Conservation (phyloP, 2,113 vertebrate genomes). For the Pelusios castaneus region DNA sequence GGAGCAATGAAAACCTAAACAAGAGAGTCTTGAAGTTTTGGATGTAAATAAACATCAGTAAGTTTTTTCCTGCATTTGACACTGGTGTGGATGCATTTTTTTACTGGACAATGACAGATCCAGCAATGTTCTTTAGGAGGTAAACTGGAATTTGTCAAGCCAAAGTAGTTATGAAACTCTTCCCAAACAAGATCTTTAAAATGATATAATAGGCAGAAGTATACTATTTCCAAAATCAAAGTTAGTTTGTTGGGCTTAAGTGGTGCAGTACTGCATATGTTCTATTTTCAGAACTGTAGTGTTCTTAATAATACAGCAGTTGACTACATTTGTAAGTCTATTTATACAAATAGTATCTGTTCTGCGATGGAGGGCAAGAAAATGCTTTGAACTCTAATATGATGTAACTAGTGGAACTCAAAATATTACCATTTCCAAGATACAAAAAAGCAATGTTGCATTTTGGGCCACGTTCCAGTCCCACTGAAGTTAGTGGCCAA, state of each 20-base stretch:
- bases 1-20: neutral
- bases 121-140: neutral
- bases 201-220: constrained; percentile 5
- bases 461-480: neutral
- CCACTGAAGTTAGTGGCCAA: neutral
- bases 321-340: neutral
- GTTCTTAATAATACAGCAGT: neutral
- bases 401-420: neutral
- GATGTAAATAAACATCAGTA: neutral
- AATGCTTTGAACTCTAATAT: neutral
- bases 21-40: neutral
- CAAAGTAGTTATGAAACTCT: neutral
- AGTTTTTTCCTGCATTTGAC: neutral
- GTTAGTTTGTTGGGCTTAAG: neutral
- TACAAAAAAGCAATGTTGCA: neutral
- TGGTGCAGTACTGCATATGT: neutral
- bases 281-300: neutral
- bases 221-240: neutral
- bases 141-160: neutral
- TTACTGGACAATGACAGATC: neutral
- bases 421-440: neutral
- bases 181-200: constrained; percentile 12
- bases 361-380: neutral
- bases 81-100: neutral
- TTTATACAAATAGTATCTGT: constrained; percentile 26